Percentiles rank a stretch among this genome's conserved stretches.
Evolutionary conservation across 1,140 invertebrate genomes (phyloP).

Genomic region (Venustaconcha ellipsiformis): DNA sequence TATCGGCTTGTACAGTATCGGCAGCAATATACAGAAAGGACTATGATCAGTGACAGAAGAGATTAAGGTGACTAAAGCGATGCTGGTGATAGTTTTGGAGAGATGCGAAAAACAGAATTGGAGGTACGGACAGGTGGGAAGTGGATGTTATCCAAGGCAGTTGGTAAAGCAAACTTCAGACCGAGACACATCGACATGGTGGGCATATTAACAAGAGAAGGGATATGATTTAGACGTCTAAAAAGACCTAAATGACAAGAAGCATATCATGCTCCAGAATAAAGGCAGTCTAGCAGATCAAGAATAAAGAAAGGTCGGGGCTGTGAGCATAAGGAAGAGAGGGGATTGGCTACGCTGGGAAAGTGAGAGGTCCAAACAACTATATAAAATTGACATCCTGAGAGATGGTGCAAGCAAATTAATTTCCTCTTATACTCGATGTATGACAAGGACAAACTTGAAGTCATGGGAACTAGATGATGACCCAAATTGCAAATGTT

Average conservation of each 20-base stretch:
- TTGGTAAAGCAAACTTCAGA: conserved; percentile 9
- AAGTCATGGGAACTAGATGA: background rate
- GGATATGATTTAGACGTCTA: conserved; percentile 8
- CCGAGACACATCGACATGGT: conserved; percentile 20
- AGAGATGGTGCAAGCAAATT: background rate
- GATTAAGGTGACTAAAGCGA: conserved; percentile 25
- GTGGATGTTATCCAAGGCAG: conserved; percentile 9
- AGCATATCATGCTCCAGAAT: conserved; percentile 4
- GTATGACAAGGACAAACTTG: conserved; percentile 16
- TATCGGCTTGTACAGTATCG: conserved; percentile 29
- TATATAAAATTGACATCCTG: conserved; percentile 2
- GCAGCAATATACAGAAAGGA: conserved; percentile 19
- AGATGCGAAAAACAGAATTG: conserved; percentile 11
- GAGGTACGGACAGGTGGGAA: conserved; percentile 12
- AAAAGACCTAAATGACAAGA: conserved; percentile 1
- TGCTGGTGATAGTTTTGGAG: conserved; percentile 28
- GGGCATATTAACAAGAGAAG: background rate
- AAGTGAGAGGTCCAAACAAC: background rate
- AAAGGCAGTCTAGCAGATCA: conserved; percentile 14
- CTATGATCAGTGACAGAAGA: conserved; percentile 26
- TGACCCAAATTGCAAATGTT: conserved; percentile 14
- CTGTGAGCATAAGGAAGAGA: conserved; percentile 6
- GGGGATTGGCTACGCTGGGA: conserved; percentile 20
- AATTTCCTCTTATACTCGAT: conserved; percentile 15
- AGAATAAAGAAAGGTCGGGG: conserved; percentile 4